Base-by-base conservation (phyloP, 1,140 invertebrate genomes). In the Homalodisca vitripennis region DNA sequence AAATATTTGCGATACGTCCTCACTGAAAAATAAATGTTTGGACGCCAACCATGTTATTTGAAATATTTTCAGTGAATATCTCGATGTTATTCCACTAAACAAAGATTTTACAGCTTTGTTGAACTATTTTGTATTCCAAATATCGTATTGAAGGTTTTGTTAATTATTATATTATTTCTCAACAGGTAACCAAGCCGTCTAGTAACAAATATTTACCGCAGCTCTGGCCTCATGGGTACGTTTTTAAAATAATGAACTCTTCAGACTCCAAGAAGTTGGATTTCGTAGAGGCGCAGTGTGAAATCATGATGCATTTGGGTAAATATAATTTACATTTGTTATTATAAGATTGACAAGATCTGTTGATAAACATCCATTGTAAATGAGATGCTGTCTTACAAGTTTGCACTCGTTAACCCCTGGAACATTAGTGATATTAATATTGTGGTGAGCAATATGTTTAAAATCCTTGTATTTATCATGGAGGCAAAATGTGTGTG, bases 201-300 rank as follows among this genome's bases (percentile, higher is more conserved):
- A 17, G 17, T 17, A 41, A 41, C 17, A 41, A 41, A 17, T 41
- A 10, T 17, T 10, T 41, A 6, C 6, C 34, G 17, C 6, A 41
- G 6, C 34, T 41, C 17, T 41, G 34, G 34, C 34, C 34, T 6
- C 34, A 41, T 41, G 34, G 34, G 17, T 41, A 41, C 17, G 17
- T 10, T 41, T 17, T 41, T 17, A 41, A 41, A 41, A 41, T 41
- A 10, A 41, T 41, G 34, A 41, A 41, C 34, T 60, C 55, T 2
- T 60, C 55, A 22, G 55, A 60, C 29, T 60, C 55, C 22, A 27
- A 60, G 26, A 60, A 60, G 24, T 3, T 30, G n/a, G 55, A 60
- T n/a, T 60, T 22, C n/a, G 55, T 60, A 60, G 22, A 60, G 10
- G 55, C 55, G 3, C 55, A 60, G 27, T 60, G 55, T 60, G 27